Percentiles rank a stretch among this genome's conserved stretches.
Conservation (phyloP, 2,888 invertebrate genomes). For the Pyrrhosoma nymphula region DNA sequence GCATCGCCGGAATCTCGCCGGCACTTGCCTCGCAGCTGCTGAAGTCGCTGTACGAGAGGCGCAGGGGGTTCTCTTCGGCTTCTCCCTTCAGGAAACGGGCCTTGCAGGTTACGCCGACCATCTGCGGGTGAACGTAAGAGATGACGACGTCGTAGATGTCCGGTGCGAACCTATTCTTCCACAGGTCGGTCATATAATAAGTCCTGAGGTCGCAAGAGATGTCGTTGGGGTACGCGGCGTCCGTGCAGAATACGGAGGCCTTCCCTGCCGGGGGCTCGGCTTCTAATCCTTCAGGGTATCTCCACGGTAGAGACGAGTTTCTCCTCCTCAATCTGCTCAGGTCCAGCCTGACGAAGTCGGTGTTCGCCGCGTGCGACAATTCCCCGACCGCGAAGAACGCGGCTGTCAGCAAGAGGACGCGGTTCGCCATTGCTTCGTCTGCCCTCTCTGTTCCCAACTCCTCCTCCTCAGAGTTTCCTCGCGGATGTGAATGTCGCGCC, state of each 20-base stretch:
- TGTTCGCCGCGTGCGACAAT: neutral
- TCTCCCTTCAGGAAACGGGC: neutral
- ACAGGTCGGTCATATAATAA: neutral
- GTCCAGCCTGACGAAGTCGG: neutral
- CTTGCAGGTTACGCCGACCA: neutral
- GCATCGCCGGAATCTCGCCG: neutral
- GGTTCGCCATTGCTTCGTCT: neutral
- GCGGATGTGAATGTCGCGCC: no score
- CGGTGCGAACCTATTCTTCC: neutral
- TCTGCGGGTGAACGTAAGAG: neutral
- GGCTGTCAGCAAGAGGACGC: neutral
- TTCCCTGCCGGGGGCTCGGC: neutral
- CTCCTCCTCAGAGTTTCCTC: no score
- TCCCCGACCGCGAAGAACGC: neutral
- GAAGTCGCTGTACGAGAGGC: neutral
- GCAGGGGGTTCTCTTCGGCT: neutral
- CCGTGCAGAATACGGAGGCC: neutral
- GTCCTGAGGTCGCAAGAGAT: neutral
- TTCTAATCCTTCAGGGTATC: neutral
- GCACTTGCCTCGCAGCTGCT: neutral
- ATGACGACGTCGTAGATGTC: neutral
- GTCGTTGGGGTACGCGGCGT: neutral
- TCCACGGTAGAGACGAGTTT: neutral
- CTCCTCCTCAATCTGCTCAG: neutral
- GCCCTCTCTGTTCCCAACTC: no score